Evolutionary conservation across 2,797 vertebrate species (phyloP).

Genomic region (Bufotes viridis): DNA sequence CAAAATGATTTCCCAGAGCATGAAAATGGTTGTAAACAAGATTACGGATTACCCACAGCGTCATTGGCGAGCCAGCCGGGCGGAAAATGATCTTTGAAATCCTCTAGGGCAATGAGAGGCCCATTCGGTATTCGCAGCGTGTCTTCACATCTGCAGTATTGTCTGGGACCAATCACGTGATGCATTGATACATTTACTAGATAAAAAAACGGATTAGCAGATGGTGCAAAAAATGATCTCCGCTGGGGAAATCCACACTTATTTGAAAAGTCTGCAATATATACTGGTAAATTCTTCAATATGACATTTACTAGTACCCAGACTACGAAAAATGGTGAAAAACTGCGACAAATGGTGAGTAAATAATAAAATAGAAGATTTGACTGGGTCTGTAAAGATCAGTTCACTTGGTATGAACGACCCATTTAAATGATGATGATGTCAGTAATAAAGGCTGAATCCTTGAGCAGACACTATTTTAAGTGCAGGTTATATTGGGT

Average conservation of each 20-base stretch:
- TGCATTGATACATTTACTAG: neutral
- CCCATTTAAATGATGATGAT: neutral
- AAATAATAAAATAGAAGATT: neutral
- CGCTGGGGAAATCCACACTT: neutral
- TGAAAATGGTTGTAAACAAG: slow-evolving; percentile 8
- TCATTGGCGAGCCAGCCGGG: neutral
- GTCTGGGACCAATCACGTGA: slow-evolving; percentile 8
- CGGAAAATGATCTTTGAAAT: neutral
- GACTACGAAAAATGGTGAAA: neutral
- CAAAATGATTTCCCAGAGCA: slow-evolving; percentile 1
- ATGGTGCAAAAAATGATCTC: neutral
- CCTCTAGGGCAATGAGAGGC: neutral
- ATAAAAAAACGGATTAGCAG: neutral
- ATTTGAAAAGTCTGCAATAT: neutral
- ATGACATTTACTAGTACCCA: neutral
- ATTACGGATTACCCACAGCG: slow-evolving; percentile 5
- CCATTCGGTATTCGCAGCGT: neutral
- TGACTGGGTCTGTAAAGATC: neutral
- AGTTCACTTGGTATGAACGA: neutral
- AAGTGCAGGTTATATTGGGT: neutral
- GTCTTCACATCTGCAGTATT: neutral
- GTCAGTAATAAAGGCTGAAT: neutral
- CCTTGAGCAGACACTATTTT: neutral
- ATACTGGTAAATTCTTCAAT: neutral
- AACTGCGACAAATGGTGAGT: neutral